Evolutionary conservation across 2,113 vertebrate species (phyloP), one percentile per base, ranked within the genome.

Genomic region (Orycteropus afer): DNA sequence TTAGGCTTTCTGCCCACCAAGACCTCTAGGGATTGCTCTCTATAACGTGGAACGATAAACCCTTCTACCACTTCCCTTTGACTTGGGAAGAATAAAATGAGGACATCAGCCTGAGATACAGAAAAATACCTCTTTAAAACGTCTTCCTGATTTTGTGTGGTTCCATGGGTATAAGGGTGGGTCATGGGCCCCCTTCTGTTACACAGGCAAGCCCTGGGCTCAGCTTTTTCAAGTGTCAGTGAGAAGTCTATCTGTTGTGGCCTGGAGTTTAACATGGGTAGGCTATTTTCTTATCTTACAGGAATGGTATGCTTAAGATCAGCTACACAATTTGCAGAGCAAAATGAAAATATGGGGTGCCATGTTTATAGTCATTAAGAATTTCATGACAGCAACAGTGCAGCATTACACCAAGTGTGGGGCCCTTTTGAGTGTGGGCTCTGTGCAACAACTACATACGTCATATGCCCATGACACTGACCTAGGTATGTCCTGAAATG

Each of bases 401-500:
- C 67, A 81, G 40, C 18, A 2, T 76, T 49, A 51, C 51, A 85
- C 73, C 32, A 77, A 37, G 42, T 17, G 6, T 11, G 10, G 17
- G 4, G 42, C 12, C 51, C 18, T 22, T 80, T 47, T 45, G 34
- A 45, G 34, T 18, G 13, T 4, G 22, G 85, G 37, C 11, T 12
- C 51, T n/a, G 20, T 40, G 55, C 15, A 13, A 57, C 12, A 32
- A 12, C 37, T 69, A 34, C 63, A 67, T 13, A 73, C 12, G 51
- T 80, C 13, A 53, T 51, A 40, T 23, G 6, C n/a, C 23, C n/a
- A 20, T 59, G 14, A 49, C 57, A 27, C 34, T 40, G 34, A 18
- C 37, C 18, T 74, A 51, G 51, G 37, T 59, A 1, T 1, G 11
- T 49, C 3, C 61, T 3, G 49, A 45, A 34, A 29, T 0, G 0